These are phyloP conservation scores for Andrena praecox DNA, from an alignment of 2,888 invertebrate species.

Conservation along the genomic window DNA sequence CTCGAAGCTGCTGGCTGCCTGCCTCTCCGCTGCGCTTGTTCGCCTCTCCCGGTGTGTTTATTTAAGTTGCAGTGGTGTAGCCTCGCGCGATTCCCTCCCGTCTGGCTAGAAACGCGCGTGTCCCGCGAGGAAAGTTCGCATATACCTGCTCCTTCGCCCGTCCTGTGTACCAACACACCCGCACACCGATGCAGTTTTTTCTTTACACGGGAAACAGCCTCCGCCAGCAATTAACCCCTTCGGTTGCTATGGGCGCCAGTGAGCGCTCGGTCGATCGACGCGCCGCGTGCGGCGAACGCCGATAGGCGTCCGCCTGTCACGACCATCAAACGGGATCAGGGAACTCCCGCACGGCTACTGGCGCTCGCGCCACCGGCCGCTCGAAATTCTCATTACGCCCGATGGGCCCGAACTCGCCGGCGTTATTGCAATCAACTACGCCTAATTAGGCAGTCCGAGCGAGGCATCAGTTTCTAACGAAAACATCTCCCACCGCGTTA, in stretches of 20 bases:
- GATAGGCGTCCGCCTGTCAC: conserved; percentile 17
- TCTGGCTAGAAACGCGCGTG: conserved; percentile 25
- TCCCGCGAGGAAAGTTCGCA: conserved; percentile 45
- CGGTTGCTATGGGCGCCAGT: conserved; percentile 33
- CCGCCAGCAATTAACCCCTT: conserved; percentile 14
- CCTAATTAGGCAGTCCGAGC: not conserved
- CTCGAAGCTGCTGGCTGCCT: conserved; percentile 62
- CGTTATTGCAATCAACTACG: not conserved
- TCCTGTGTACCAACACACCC: not conserved
- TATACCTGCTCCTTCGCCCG: conserved; percentile 12
- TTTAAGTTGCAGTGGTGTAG: conserved; percentile 70
- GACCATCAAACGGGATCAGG: conserved; percentile 4
- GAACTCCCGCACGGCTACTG: conserved; percentile 15
- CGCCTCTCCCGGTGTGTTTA: conserved; percentile 64
- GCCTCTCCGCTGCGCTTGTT: conserved; percentile 55
- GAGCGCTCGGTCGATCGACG: conserved; percentile 14
- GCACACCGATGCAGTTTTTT: not conserved
- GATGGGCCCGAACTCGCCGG: not conserved
- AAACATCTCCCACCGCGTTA: not conserved
- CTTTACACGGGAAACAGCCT: conserved; percentile 1
- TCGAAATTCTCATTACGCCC: not conserved
- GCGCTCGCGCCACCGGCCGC: not conserved
- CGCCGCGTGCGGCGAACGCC: conserved; percentile 20
- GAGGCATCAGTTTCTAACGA: not conserved
- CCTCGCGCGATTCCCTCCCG: conserved; percentile 37